Conservation (phyloP, 2,888 invertebrate species). For the Buathra laborator region DNA sequence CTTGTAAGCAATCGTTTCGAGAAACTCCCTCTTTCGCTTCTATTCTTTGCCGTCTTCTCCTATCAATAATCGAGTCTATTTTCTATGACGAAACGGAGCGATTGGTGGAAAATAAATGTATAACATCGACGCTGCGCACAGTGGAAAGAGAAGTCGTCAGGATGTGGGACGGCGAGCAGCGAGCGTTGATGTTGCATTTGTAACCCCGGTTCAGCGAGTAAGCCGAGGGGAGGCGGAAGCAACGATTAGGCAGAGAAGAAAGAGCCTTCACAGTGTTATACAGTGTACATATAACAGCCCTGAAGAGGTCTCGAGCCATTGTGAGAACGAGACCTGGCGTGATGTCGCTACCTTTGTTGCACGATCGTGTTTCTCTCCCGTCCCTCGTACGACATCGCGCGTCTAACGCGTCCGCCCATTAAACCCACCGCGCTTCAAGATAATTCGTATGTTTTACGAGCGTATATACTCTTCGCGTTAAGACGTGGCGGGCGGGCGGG, state of each 20-base stretch:
- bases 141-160: conserved; percentile 22
- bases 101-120: too few relatives aligned
- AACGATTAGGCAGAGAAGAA: conserved; percentile 84
- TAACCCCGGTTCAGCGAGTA: conserved; percentile 47
- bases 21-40: too few relatives aligned
- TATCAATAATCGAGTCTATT: too few relatives aligned
- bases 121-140: too few relatives aligned
- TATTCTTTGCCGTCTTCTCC: too few relatives aligned
- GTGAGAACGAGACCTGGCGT: conserved; percentile 79
- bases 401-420: conserved; percentile 82
- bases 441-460: conserved; percentile 82
- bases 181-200: conserved; percentile 37
- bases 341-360: conserved; percentile 87
- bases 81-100: too few relatives aligned
- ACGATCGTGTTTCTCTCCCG: conserved; percentile 42
- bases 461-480: conserved; percentile 64
- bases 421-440: conserved; percentile 81
- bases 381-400: conserved; percentile 86
- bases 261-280: conserved; percentile 82
- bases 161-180: conserved; percentile 41
- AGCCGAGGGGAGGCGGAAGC: conserved; percentile 80
- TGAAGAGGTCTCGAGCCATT: conserved; percentile 73
- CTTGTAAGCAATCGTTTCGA: too few relatives aligned
- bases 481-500: conserved; percentile 53
- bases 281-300: conserved; percentile 67